phyloP scores from a whole-genome alignment of 2,797 vertebrate genomes.

The Pipistrellus pygmaeus region DNA sequence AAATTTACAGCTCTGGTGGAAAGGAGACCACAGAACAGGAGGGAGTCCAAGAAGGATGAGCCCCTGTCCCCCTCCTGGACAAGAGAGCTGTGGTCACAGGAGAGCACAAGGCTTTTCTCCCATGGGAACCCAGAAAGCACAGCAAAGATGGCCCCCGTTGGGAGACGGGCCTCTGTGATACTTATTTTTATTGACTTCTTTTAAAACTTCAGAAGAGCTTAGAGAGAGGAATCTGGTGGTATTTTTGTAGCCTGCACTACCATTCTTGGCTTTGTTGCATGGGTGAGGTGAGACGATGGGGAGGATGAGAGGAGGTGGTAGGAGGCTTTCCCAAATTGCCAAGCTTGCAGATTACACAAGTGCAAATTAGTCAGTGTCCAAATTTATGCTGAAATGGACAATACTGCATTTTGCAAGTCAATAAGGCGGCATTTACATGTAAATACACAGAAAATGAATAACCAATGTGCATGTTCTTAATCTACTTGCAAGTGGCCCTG shows the following conservation, averaged over 20 bases:
- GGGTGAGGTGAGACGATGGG: constrained; percentile 27
- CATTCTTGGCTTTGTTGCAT: constrained; percentile 21
- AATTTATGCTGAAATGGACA: constrained; percentile 57
- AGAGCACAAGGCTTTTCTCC: neutral
- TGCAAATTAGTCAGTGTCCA: constrained; percentile 70
- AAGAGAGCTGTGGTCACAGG: neutral
- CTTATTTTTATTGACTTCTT: constrained; percentile 36
- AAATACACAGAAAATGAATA: constrained; percentile 65
- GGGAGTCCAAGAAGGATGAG: neutral
- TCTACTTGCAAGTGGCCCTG: neutral
- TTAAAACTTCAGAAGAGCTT: constrained; percentile 44
- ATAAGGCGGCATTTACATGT: constrained; percentile 51
- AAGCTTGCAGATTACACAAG: constrained; percentile 65
- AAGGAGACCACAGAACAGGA: neutral
- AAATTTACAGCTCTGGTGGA: neutral
- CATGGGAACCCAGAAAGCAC: neutral
- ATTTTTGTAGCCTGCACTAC: constrained; percentile 56
- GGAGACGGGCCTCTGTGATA: neutral
- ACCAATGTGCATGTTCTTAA: constrained; percentile 64
- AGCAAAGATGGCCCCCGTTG: neutral
- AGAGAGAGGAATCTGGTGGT: constrained; percentile 31
- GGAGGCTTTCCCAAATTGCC: constrained; percentile 62
- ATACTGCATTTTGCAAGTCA: constrained; percentile 55
- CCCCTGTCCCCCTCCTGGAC: neutral
- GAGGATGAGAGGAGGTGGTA: neutral